Evolutionary conservation across 2,113 vertebrate species (phyloP), one percentile per base, ranked within the genome.

Genomic region (Craseonycteris thonglongyai): DNA sequence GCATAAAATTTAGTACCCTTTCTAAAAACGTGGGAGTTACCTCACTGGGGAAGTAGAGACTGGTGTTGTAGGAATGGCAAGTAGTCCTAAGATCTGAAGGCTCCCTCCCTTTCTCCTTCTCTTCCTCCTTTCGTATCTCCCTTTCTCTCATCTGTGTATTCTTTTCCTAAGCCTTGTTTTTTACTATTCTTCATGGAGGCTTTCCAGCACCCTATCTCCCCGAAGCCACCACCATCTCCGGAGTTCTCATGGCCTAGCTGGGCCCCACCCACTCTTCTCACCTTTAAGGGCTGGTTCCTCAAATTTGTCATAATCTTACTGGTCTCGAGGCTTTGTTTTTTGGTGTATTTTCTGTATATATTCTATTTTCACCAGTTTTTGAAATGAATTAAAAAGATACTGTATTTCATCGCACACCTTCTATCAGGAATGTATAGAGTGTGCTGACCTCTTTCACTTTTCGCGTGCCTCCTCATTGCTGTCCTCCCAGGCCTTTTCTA

Each of bases 21-120:
- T 87, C 49, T 45, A 58, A 72, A 95, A 51, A 45, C 30, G 19
- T 21, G 6, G 15, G 65, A 71, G 49, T 90, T 51, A 83, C 69
- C 10, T 9, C 65, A 56, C 26, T 65, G 58, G 63, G 22, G 22
- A 65, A 49, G 54, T n/a, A 3, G 42, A 78, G 63, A 3, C 11
- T 42, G 8, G 40, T 61, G 13, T 21, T 51, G 6, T 10, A 59
- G 82, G 79, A 83, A 54, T 47, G 19, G 35, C 19, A 40, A 35
- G 1, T 30, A 45, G 30, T 38, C 69, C 38, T 63, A 42, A 61
- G 56, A 16, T 58, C 54, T 28, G 5, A 65, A 72, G 51, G 11
- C 12, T 56, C 14, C 15, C 33, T 19, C 49, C 49, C 49, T 49
- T 14, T 15, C 49, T 49, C 4, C 12, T 5, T 49, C 4, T 15